Conservation (phyloP, 2,113 vertebrate genomes). For the Sturnus vulgaris region DNA sequence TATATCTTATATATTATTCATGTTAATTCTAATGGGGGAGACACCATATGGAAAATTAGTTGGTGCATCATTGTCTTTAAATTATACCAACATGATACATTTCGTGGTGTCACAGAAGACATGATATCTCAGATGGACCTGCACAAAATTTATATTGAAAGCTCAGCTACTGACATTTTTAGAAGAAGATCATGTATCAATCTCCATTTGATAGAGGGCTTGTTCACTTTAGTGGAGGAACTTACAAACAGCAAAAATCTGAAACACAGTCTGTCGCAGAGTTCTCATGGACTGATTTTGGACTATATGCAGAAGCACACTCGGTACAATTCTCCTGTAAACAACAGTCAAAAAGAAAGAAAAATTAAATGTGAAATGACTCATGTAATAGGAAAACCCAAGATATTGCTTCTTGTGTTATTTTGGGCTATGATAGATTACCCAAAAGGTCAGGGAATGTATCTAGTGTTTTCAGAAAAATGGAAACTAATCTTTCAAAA, state of each 20-base stretch:
- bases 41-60: background rate
- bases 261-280: background rate
- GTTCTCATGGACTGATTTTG: background rate
- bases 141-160: background rate
- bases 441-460: conserved; percentile 53
- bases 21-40: background rate
- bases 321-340: background rate
- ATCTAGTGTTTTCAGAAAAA: conserved; percentile 51
- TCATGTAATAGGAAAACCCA: conserved; percentile 41
- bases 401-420: conserved; percentile 22
- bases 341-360: conserved; percentile 9
- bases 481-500: conserved; percentile 54
- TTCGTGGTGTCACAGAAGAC: background rate
- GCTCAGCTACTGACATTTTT: background rate
- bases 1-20: background rate
- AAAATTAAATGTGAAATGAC: conserved; percentile 31
- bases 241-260: background rate
- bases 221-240: background rate
- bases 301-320: background rate
- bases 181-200: background rate
- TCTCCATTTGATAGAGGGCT: background rate
- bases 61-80: background rate
- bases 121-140: background rate
- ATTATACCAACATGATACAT: background rate
- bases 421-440: conserved; percentile 36